Evolutionary conservation across 1,140 invertebrate genomes (phyloP).

Genomic region (Penaeus japonicus): DNA sequence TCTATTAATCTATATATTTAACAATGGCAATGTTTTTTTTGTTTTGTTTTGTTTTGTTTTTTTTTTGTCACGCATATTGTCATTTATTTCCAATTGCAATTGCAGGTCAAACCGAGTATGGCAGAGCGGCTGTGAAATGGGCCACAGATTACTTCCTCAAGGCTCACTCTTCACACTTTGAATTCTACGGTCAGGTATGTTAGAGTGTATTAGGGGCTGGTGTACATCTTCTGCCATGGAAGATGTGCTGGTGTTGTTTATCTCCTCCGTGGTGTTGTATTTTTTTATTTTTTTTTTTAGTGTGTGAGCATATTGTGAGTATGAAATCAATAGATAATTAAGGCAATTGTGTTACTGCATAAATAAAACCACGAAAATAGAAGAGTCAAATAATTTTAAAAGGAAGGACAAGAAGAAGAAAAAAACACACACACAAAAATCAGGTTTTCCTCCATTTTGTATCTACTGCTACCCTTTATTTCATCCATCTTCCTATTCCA

Average conservation of each 20-base stretch:
- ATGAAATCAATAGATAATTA: too few species aligned
- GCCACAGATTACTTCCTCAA: conserved; percentile 48
- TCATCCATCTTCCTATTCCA: not conserved
- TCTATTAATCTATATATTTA: not conserved
- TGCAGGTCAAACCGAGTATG: conserved; percentile 29
- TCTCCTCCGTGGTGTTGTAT: not conserved
- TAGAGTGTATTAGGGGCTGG: not conserved
- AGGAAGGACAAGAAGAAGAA: too few species aligned
- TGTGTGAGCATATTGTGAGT: too few species aligned
- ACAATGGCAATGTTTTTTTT: not conserved
- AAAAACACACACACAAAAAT: too few species aligned
- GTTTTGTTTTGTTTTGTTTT: not conserved
- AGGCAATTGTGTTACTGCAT: too few species aligned
- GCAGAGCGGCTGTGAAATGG: conserved; percentile 37
- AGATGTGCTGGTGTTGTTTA: not conserved
- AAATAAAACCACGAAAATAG: too few species aligned
- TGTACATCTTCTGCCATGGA: not conserved
- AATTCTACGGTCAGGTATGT: conserved; percentile 59
- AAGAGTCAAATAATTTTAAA: too few species aligned
- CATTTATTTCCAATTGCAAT: not conserved
- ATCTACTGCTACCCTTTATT: too few species aligned
- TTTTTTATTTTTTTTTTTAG: too few species aligned
- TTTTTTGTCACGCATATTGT: not conserved
- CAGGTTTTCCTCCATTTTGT: too few species aligned
- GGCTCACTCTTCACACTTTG: conserved; percentile 31